These are phyloP conservation scores for Distichodus sexfasciatus DNA, from an alignment of 2,797 vertebrate species.

Conservation along the genomic window DNA sequence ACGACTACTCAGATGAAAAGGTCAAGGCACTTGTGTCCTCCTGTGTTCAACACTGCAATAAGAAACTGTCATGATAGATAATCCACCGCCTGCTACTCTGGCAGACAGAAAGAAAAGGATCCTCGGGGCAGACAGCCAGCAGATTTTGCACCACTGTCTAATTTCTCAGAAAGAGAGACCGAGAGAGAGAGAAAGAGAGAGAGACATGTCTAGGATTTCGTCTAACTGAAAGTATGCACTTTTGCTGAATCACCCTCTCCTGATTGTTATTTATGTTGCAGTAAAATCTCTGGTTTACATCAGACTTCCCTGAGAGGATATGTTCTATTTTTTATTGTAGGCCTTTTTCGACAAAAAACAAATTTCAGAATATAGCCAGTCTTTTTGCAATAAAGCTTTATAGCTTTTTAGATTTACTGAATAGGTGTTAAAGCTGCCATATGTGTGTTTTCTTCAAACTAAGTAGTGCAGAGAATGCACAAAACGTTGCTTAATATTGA, in stretches of 20 bases:
- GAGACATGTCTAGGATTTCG: background rate
- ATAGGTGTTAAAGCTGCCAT: background rate
- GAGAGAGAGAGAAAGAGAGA: background rate
- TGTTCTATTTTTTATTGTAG: too few species aligned
- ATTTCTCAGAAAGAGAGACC: background rate
- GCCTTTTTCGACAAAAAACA: background rate
- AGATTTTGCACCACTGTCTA: conserved; percentile 16
- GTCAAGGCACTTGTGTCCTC: conserved; percentile 33
- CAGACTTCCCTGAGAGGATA: too few species aligned
- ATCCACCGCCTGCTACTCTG: conserved; percentile 1
- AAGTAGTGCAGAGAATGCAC: too few species aligned
- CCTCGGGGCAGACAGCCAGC: conserved; percentile 3
- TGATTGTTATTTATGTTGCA: too few species aligned
- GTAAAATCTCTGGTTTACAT: too few species aligned
- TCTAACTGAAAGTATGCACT: background rate
- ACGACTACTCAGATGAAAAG: conserved; percentile 33
- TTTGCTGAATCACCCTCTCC: background rate
- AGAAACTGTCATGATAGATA: conserved; percentile 31
- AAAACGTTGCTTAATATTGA: too few species aligned
- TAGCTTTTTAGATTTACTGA: background rate
- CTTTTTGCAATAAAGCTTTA: background rate
- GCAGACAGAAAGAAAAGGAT: background rate
- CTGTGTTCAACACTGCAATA: conserved; percentile 23
- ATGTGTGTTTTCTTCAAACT: background rate
- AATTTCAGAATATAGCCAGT: background rate